A percentile compares a stretch with the other conserved stretches of the same genome.
Evolutionary conservation across 2,113 vertebrate genomes (phyloP).

Genomic region (Leuciscus idus): DNA sequence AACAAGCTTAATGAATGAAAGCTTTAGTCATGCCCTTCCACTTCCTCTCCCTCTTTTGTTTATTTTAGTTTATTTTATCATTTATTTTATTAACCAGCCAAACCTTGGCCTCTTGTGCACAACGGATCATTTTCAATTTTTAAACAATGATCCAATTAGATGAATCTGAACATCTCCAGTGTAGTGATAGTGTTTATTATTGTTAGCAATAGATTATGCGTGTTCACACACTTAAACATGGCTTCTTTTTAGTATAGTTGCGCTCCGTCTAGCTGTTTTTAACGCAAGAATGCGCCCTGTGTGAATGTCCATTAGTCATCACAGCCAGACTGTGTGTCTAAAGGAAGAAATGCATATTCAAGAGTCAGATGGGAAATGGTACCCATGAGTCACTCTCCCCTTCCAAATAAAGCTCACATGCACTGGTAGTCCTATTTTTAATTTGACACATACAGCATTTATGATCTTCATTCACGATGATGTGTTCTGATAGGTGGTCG

Average conservation of each 20-base stretch:
- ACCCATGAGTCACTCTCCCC: background rate
- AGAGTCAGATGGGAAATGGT: background rate
- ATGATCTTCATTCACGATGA: background rate
- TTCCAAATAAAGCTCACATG: constrained; percentile 20
- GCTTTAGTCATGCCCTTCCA: background rate
- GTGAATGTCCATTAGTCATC: constrained; percentile 17
- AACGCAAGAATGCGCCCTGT: background rate
- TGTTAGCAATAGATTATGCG: background rate
- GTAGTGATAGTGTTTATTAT: background rate
- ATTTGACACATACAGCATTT: constrained; percentile 8
- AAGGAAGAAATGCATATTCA: background rate
- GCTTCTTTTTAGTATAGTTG: background rate
- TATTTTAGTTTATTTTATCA: background rate
- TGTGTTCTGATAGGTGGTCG: background rate
- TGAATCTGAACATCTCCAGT: background rate
- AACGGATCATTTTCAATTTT: background rate
- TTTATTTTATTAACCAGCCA: background rate
- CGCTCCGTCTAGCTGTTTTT: background rate
- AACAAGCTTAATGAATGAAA: constrained; percentile 13
- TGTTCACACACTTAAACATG: background rate
- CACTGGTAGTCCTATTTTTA: constrained; percentile 2
- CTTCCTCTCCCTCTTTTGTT: background rate
- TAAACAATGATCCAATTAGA: background rate
- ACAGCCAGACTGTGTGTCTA: background rate
- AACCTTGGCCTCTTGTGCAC: background rate